These are phyloP conservation scores for Apotomis turbidana DNA, from an alignment of 2,888 invertebrate species.

Conservation along the genomic window DNA sequence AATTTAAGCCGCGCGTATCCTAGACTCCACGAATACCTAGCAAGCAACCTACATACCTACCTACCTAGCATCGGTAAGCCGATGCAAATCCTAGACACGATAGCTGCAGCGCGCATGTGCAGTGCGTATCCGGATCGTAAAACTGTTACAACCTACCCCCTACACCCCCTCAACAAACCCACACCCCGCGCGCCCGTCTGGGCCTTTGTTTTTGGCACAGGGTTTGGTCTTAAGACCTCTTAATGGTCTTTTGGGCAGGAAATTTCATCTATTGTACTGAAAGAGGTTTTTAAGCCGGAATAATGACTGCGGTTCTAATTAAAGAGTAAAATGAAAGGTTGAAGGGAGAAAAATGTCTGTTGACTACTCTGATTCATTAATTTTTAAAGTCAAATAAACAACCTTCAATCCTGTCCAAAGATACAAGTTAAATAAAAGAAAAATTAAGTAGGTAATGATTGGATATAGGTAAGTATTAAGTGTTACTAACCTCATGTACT, in stretches of 20 bases:
- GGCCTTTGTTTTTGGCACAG: constrained; percentile 79
- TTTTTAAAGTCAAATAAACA: too few relatives aligned
- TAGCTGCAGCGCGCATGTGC: constrained; percentile 78
- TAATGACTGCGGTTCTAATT: constrained; percentile 39
- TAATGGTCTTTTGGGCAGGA: constrained; percentile 75
- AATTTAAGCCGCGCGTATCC: constrained; percentile 1
- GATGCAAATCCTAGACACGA: constrained; percentile 75
- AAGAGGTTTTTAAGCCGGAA: constrained; percentile 48
- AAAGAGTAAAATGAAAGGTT: constrained; percentile 23
- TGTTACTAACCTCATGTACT: too few relatives aligned
- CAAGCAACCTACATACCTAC: constrained; percentile 2
- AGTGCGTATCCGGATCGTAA: constrained; percentile 78
- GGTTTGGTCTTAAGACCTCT: constrained; percentile 75
- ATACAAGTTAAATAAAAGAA: too few relatives aligned
- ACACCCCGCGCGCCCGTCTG: constrained; percentile 62
- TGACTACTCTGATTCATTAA: too few relatives aligned
- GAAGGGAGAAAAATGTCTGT: not conserved
- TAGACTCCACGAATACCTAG: constrained; percentile 20
- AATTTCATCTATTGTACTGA: constrained; percentile 68
- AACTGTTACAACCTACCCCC: constrained; percentile 72
- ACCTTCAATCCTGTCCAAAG: too few relatives aligned
- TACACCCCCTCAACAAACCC: constrained; percentile 43
- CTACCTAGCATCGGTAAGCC: constrained; percentile 55
- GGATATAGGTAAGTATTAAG: too few relatives aligned
- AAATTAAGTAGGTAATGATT: too few relatives aligned